Conservation (phyloP, 2,797 vertebrate species). For the Glossophaga mutica region DNA sequence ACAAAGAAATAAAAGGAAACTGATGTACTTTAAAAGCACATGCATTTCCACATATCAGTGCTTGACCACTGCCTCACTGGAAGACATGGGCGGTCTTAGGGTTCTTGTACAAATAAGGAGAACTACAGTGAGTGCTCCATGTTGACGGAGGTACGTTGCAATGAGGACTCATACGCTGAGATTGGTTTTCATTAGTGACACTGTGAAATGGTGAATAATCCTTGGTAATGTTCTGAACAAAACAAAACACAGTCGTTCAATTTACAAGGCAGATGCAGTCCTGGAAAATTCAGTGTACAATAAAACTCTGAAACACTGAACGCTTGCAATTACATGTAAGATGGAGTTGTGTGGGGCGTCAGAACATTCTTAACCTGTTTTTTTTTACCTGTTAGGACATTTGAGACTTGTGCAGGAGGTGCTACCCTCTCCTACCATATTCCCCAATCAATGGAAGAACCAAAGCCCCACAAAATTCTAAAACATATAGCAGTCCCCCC, state of each 20-base stretch:
- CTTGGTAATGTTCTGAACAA: neutral
- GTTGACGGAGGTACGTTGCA: neutral
- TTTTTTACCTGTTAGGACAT: neutral
- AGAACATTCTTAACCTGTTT: neutral
- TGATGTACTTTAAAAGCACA: neutral
- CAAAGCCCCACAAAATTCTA: neutral
- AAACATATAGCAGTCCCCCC: neutral
- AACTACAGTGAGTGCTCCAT: neutral
- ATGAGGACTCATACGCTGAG: neutral
- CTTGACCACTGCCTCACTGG: neutral
- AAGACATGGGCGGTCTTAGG: neutral
- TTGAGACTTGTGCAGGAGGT: neutral
- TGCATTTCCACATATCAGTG: neutral
- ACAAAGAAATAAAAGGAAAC: neutral
- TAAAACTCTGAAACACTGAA: neutral
- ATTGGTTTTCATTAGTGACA: neutral
- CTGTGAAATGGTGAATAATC: slow-evolving; percentile 30
- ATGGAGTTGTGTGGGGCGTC: neutral
- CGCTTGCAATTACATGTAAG: neutral
- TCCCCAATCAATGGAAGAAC: neutral
- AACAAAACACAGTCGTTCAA: neutral
- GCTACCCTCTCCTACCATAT: neutral
- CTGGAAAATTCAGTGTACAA: neutral
- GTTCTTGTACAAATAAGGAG: neutral
- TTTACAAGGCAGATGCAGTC: neutral